Percentiles rank a stretch among this genome's conserved stretches.
These are phyloP conservation scores for Unio pictorum DNA, from an alignment of 2,888 invertebrate genomes.

Conservation along the genomic window DNA sequence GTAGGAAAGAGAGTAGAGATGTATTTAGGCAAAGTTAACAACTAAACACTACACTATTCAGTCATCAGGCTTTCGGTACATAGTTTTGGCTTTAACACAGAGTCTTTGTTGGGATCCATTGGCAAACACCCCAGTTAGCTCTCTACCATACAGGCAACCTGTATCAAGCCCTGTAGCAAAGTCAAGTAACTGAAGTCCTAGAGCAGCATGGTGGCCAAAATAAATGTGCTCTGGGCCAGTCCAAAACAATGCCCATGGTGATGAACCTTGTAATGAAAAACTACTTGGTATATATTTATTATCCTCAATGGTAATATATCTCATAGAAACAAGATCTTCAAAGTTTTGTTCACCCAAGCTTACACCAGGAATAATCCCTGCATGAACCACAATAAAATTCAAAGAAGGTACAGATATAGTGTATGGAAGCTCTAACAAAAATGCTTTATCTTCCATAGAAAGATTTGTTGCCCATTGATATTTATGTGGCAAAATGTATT, in stretches of 20 bases:
- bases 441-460: constrained; percentile 57
- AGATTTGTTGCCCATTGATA: constrained; percentile 64
- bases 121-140: constrained; percentile 58
- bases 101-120: constrained; percentile 12
- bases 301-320: constrained; percentile 57
- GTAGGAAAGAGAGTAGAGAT: no score
- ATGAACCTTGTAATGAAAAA: no score
- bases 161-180: constrained; percentile 71
- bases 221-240: constrained; percentile 70
- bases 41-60: no score
- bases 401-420: constrained; percentile 66
- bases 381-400: constrained; percentile 66
- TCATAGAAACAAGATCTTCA: constrained; percentile 63
- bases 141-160: constrained; percentile 68
- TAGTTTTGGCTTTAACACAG: no score
- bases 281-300: constrained; percentile 8
- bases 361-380: constrained; percentile 66
- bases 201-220: constrained; percentile 71
- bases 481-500: constrained; percentile 39
- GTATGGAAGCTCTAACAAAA: constrained; percentile 65
- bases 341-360: constrained; percentile 54
- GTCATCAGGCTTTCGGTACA: no score
- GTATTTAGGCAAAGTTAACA: no score
- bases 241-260: constrained; percentile 67
- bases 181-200: constrained; percentile 56